Evolutionary conservation across 2,888 invertebrate genomes (phyloP).

Genomic region (Oasisia sp.): DNA sequence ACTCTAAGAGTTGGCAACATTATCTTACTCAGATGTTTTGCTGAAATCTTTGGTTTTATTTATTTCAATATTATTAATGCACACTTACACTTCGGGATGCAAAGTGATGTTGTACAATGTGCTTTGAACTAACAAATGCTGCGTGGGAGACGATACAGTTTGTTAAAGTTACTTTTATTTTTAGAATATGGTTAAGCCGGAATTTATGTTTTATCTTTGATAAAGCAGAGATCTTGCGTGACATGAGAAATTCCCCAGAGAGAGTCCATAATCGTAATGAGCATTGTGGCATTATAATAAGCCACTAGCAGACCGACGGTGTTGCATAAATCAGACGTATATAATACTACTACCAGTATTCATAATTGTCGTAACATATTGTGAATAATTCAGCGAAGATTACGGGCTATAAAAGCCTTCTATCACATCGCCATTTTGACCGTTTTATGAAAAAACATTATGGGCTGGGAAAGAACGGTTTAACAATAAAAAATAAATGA

Average conservation of each 20-base stretch:
- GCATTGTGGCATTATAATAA: neutral
- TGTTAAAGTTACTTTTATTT: neutral
- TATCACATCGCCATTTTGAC: neutral
- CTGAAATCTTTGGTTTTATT: neutral
- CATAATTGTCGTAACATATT: neutral
- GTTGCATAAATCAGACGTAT: neutral
- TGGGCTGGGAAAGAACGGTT: neutral
- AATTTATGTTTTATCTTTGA: neutral
- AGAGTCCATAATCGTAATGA: neutral
- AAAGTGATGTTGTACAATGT: neutral
- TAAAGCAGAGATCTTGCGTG: neutral
- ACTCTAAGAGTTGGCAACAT: neutral
- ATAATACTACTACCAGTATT: neutral
- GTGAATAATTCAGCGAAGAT: neutral
- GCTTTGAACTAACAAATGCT: neutral
- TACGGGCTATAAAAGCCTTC: neutral
- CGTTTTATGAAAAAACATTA: neutral
- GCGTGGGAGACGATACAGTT: neutral
- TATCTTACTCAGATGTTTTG: neutral
- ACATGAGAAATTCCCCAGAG: neutral
- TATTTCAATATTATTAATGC: neutral
- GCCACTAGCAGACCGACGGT: neutral
- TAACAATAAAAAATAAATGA: neutral
- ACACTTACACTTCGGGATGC: neutral
- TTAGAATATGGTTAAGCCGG: neutral